Evolutionary conservation across 2,888 invertebrate genomes (phyloP).

Genomic region (Globia sparganii): DNA sequence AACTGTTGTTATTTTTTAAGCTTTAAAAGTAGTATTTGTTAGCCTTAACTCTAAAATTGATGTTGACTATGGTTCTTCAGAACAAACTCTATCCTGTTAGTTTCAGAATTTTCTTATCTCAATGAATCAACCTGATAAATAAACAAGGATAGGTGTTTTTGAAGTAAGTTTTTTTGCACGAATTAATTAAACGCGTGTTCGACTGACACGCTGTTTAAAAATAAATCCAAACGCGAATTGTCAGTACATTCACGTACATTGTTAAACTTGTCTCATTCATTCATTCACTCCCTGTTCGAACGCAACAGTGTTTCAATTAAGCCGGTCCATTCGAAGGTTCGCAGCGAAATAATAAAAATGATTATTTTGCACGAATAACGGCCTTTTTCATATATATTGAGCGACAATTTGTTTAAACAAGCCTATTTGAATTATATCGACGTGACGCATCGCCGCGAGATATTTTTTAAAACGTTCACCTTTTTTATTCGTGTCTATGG

Average conservation of each 20-base stretch:
- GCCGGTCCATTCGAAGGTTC: conserved; percentile 52
- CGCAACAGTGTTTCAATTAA: conserved; percentile 63
- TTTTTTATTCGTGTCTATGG: conserved; percentile 29
- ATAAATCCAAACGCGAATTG: conserved; percentile 48
- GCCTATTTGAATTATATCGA: conserved; percentile 54
- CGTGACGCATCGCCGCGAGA: conserved; percentile 21
- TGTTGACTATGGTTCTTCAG: neutral
- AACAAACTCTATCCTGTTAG: neutral
- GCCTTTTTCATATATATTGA: conserved; percentile 43
- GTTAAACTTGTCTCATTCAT: conserved; percentile 52
- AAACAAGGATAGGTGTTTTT: neutral
- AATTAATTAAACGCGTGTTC: conserved; percentile 20
- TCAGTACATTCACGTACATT: conserved; percentile 47
- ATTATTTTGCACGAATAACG: conserved; percentile 42
- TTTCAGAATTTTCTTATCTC: neutral
- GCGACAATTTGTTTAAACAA: conserved; percentile 62
- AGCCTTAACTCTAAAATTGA: neutral
- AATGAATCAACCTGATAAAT: neutral
- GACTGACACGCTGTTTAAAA: conserved; percentile 26
- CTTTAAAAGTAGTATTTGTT: neutral
- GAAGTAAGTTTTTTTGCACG: neutral
- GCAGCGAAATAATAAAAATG: conserved; percentile 59
- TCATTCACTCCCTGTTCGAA: conserved; percentile 46
- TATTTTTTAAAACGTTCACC: conserved; percentile 24
- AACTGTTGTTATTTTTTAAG: neutral